A percentile compares a stretch with the other conserved stretches of the same genome.
Conservation (phyloP, 2,797 vertebrate genomes). For the Danio jaintianensis region DNA sequence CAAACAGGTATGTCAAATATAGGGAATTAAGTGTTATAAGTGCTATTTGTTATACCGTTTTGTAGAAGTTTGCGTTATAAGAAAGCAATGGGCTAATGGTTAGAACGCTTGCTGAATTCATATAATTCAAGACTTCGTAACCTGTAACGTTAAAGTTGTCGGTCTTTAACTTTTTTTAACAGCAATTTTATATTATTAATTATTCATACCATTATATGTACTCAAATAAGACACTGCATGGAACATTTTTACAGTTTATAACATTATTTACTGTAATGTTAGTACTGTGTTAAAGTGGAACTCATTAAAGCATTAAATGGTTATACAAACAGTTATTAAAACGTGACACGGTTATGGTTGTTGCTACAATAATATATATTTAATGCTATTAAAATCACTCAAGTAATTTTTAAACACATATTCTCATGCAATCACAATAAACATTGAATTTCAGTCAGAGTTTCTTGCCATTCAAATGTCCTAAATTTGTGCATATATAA, state of each 20-base stretch:
- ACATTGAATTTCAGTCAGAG: no score
- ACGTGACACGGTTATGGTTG: background rate
- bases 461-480: no score
- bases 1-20: conserved; percentile 7
- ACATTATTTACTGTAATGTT: background rate
- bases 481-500: no score
- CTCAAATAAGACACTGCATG: background rate
- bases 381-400: background rate
- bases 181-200: background rate
- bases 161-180: background rate
- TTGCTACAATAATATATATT: no score
- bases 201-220: background rate
- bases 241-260: background rate
- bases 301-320: background rate
- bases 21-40: background rate
- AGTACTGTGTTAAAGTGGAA: background rate
- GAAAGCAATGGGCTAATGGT: background rate
- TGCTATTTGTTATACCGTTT: background rate
- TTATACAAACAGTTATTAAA: background rate
- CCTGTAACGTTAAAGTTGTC: no score
- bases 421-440: no score
- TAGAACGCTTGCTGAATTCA: background rate
- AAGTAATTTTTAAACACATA: background rate
- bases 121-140: background rate
- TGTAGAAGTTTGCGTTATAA: background rate